Percentiles rank a stretch among this genome's conserved stretches.
Conservation (phyloP, 2,797 vertebrate species). For the Crax fasciolata region DNA sequence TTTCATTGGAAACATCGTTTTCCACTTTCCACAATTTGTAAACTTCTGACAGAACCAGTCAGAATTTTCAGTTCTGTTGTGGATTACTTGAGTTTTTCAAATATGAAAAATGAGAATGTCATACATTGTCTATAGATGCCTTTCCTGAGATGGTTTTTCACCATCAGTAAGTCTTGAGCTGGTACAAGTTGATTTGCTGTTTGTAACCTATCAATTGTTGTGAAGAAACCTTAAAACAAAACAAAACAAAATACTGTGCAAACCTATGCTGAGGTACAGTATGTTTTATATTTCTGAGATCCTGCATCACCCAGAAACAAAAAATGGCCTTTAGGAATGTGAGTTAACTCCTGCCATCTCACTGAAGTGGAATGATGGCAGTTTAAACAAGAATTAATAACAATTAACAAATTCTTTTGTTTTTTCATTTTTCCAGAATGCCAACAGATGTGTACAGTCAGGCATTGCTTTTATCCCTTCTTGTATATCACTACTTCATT, state of each 20-base stretch:
- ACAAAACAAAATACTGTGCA: neutral
- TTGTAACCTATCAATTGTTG: neutral
- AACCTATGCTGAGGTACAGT: neutral
- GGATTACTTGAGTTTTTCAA: neutral
- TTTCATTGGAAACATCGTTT: neutral
- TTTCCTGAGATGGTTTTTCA: neutral
- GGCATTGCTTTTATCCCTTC: neutral
- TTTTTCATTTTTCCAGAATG: neutral
- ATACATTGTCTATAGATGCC: neutral
- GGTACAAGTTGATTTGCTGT: neutral
- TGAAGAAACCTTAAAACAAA: neutral
- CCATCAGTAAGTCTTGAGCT: neutral
- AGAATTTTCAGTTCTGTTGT: neutral
- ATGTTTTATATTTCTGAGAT: neutral
- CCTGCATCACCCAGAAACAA: neutral
- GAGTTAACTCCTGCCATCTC: neutral
- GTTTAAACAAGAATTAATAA: neutral
- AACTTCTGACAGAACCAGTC: neutral
- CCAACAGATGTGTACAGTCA: neutral
- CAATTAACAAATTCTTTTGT: neutral
- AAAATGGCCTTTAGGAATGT: neutral
- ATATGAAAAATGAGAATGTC: neutral
- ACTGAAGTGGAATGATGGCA: neutral
- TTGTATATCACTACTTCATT: fast-evolving
- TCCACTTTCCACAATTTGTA: neutral